phyloP scores from a whole-genome alignment of 2,888 invertebrate species.

The Rhagonycha fulva region DNA sequence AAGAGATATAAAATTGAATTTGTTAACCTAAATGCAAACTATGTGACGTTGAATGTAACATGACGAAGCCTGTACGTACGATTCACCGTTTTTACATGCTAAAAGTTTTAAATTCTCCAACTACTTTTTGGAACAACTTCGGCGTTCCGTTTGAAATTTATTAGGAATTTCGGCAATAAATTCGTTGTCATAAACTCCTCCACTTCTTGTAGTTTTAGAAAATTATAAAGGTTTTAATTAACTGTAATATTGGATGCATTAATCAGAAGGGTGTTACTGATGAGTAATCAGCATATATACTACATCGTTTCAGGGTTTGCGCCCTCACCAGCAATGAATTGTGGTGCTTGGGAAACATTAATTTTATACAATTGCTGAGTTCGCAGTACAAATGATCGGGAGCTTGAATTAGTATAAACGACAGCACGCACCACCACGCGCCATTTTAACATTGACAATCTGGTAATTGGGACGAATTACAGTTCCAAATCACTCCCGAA shows the following conservation, averaged over 20 bases:
- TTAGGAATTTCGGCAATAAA: constrained; percentile 36
- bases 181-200: constrained; percentile 38
- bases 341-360: constrained; percentile 44
- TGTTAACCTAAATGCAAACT: constrained; percentile 31
- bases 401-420: constrained; percentile 40
- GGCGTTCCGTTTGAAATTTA: neutral
- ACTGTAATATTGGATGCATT: constrained; percentile 51
- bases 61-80: constrained; percentile 25
- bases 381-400: constrained; percentile 44
- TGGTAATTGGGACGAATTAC: constrained; percentile 44
- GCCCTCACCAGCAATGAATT: constrained; percentile 42
- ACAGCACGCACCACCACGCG: constrained; percentile 36
- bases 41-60: constrained; percentile 29
- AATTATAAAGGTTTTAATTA: constrained; percentile 54
- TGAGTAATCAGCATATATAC: constrained; percentile 51
- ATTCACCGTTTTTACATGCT: constrained; percentile 19
- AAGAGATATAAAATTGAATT: constrained; percentile 26
- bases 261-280: constrained; percentile 52
- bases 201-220: constrained; percentile 39
- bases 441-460: constrained; percentile 45
- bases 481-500: constrained; percentile 15
- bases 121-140: neutral
- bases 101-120: constrained; percentile 10
- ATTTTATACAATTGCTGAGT: constrained; percentile 49
- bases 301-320: constrained; percentile 35